Percentiles rank a stretch among this genome's conserved stretches.
Conservation (phyloP, 2,113 vertebrate genomes). For the Menidia beryllina region DNA sequence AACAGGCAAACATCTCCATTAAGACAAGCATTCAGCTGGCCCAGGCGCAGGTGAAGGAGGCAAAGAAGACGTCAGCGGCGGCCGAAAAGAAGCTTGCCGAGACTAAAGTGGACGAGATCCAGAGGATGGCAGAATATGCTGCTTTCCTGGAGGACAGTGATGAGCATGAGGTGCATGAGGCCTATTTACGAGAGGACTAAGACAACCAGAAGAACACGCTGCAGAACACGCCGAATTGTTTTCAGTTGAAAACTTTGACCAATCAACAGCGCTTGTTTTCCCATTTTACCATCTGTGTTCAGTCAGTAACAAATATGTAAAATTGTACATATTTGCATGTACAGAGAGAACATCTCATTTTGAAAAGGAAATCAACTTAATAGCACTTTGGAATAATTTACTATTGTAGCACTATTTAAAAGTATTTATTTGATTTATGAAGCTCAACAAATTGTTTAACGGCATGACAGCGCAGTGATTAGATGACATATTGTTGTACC, state of each 20-base stretch:
- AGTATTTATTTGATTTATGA: conserved; percentile 59
- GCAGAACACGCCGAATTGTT: background rate
- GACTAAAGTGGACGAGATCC: conserved; percentile 88
- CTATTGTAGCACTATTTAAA: conserved; percentile 40
- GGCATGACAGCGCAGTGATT: background rate
- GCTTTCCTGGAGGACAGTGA: conserved; percentile 62
- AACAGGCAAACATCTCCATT: conserved; percentile 86
- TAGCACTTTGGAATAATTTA: background rate
- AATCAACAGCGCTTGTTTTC: background rate
- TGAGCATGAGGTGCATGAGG: conserved; percentile 78
- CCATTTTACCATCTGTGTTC: background rate
- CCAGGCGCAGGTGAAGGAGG: conserved; percentile 88
- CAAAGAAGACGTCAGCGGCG: conserved; percentile 83
- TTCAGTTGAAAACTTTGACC: background rate
- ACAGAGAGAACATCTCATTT: background rate
- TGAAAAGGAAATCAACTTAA: background rate
- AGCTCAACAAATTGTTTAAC: background rate
- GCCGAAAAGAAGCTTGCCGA: conserved; percentile 92
- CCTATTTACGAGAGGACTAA: conserved; percentile 84
- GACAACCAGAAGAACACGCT: background rate
- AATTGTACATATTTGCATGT: background rate
- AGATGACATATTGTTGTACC: conserved; percentile 26
- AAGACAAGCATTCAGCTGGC: conserved; percentile 88
- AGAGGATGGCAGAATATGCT: conserved; percentile 81
- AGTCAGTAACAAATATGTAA: background rate